Percentiles rank a stretch among this genome's conserved stretches.
phyloP scores from a whole-genome alignment of 2,888 invertebrate species.

The Girardia tigrina region DNA sequence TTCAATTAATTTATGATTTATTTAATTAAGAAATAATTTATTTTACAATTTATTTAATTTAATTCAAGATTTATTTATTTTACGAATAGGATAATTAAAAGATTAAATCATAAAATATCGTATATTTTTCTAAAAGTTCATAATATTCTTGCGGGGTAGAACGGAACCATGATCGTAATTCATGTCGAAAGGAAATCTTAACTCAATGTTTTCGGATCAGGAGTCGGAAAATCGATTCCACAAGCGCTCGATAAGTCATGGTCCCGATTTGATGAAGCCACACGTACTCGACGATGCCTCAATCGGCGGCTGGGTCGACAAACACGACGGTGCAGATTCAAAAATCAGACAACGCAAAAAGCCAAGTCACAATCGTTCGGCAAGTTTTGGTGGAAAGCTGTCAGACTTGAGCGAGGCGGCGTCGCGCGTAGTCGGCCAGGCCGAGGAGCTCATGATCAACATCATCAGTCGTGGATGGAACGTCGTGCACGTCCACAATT shows the following conservation, averaged over 20 bases:
- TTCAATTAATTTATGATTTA: no score
- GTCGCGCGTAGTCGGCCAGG: background rate
- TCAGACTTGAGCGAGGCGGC: slow-evolving; percentile 1
- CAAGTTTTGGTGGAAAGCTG: background rate
- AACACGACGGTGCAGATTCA: background rate
- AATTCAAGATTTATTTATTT: no score
- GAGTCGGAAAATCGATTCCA: background rate
- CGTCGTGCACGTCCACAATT: slow-evolving; percentile 34
- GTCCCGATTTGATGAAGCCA: background rate
- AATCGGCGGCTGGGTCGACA: background rate
- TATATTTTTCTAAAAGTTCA: no score
- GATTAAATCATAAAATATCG: no score
- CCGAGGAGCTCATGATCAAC: background rate
- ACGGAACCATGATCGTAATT: no score
- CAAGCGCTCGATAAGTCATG: slow-evolving; percentile 5
- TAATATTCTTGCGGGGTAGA: no score
- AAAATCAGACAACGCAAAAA: background rate
- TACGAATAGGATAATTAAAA: no score
- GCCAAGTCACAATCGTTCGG: background rate
- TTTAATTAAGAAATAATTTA: no score
- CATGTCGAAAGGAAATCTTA: no score
- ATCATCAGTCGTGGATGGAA: background rate
- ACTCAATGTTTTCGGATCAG: no score
- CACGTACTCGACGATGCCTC: background rate
- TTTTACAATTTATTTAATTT: no score